phyloP scores from a whole-genome alignment of 2,888 invertebrate genomes.

The Opisthograptis luteolata region DNA sequence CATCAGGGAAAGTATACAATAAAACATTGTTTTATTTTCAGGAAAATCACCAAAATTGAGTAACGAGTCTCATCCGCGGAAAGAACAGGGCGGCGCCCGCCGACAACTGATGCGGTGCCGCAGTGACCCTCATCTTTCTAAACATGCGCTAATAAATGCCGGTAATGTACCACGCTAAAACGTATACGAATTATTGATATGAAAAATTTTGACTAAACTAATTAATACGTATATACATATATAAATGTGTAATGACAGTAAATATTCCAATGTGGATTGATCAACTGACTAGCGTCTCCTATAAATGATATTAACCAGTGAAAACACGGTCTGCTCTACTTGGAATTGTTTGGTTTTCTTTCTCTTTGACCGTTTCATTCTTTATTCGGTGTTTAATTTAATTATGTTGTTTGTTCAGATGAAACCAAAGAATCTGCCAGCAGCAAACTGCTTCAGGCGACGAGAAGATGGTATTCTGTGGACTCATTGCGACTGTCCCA shows the following conservation, averaged over 20 bases:
- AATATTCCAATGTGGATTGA: too few relatives aligned
- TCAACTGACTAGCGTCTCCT: too few relatives aligned
- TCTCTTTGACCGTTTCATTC: background rate
- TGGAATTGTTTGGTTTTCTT: background rate
- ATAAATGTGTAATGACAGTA: too few relatives aligned
- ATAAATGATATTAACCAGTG: too few relatives aligned
- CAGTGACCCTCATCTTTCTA: constrained; percentile 73
- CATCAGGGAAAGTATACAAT: too few relatives aligned
- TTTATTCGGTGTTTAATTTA: background rate
- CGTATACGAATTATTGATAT: too few relatives aligned
- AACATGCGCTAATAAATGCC: constrained; percentile 45
- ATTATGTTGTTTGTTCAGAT: constrained; percentile 39
- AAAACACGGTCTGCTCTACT: too few relatives aligned
- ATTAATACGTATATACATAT: too few relatives aligned
- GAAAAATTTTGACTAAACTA: too few relatives aligned
- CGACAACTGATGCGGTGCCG: constrained; percentile 71
- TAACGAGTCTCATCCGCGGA: constrained; percentile 63
- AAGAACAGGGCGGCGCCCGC: constrained; percentile 60
- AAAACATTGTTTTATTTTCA: constrained; percentile 34
- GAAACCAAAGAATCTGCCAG: constrained; percentile 70
- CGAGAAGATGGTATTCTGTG: constrained; percentile 76
- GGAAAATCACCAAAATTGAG: constrained; percentile 72
- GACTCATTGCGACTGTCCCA: constrained; percentile 72
- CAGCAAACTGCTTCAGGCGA: constrained; percentile 42
- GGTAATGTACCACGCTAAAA: constrained; percentile 43